Conservation (phyloP, 1,140 invertebrate species). For the Galleria mellonella region DNA sequence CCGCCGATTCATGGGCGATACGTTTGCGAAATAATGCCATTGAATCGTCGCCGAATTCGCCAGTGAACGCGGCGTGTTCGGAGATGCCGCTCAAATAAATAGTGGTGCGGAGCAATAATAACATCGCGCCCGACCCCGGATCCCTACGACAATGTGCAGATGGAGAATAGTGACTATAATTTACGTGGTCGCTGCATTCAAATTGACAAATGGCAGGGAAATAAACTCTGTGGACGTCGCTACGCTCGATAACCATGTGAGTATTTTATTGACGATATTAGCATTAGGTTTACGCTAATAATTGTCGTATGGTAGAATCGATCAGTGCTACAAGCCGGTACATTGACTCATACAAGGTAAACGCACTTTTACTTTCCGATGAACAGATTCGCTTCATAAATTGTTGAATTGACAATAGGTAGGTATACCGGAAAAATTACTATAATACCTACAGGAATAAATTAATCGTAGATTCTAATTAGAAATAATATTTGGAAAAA, state of each 20-base stretch:
- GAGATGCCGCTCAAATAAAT: slow-evolving; percentile 65
- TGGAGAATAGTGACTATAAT: slow-evolving; percentile 60
- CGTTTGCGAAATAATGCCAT: slow-evolving; percentile 67
- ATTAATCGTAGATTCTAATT: no score
- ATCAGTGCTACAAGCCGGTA: slow-evolving; percentile 29
- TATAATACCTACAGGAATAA: no score
- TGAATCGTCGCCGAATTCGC: slow-evolving; percentile 41
- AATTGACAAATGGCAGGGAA: slow-evolving; percentile 29
- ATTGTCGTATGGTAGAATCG: slow-evolving; percentile 18
- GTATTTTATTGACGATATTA: slow-evolving; percentile 21
- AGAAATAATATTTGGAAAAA: no score
- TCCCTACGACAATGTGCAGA: slow-evolving; percentile 58
- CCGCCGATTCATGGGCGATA: slow-evolving; percentile 30
- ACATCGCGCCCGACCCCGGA: slow-evolving; percentile 26
- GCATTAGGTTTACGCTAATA: not conserved
- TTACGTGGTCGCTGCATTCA: slow-evolving; percentile 43
- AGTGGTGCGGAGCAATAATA: slow-evolving; percentile 31
- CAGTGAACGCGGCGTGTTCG: slow-evolving; percentile 38
- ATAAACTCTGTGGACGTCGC: slow-evolving; percentile 33
- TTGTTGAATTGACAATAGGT: no score
- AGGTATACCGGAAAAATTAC: no score
- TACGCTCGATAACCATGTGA: slow-evolving; percentile 51
- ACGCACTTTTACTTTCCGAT: slow-evolving; percentile 64
- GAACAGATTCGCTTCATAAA: slow-evolving; percentile 31
- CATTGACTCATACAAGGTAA: slow-evolving; percentile 34